Evolutionary conservation across 2,888 invertebrate species (phyloP).

Genomic region (Bugulina stolonifera): DNA sequence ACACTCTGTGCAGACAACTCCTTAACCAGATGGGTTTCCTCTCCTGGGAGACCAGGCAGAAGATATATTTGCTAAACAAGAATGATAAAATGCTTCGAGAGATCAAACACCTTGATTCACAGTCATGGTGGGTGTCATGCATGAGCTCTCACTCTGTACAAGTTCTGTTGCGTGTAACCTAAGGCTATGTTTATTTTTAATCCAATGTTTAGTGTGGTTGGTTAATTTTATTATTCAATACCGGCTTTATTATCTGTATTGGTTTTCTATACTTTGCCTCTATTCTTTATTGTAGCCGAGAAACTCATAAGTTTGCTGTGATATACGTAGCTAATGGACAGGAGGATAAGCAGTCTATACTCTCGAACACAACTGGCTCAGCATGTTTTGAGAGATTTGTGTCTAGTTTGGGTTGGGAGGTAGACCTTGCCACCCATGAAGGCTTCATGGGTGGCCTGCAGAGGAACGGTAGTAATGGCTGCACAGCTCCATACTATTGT

Average conservation of each 20-base stretch:
- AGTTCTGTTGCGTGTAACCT: too few relatives aligned
- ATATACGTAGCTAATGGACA: conserved; percentile 95
- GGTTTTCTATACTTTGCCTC: not conserved
- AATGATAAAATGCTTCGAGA: conserved; percentile 83
- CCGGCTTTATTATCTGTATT: too few relatives aligned
- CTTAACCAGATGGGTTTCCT: conserved; percentile 84
- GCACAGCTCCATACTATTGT: conserved; percentile 89
- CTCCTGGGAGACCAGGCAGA: conserved; percentile 68
- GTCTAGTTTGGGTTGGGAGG: conserved; percentile 68
- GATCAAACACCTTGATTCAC: conserved; percentile 77
- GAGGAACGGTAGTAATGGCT: conserved; percentile 66
- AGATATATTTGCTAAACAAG: conserved; percentile 78
- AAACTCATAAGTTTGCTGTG: conserved; percentile 70
- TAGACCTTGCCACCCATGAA: conserved; percentile 87
- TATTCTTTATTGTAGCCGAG: conserved; percentile 40
- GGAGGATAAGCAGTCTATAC: conserved; percentile 88
- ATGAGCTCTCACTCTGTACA: not conserved
- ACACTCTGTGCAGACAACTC: conserved; percentile 66
- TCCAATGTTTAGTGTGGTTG: too few relatives aligned
- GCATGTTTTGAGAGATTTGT: conserved; percentile 76
- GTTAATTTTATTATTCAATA: too few relatives aligned
- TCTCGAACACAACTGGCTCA: conserved; percentile 84
- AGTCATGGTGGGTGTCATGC: not conserved
- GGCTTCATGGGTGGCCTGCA: conserved; percentile 91
- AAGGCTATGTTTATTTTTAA: too few relatives aligned